Conservation (phyloP, 2,113 vertebrate genomes). For the Ophthalmolycus amberensis region DNA sequence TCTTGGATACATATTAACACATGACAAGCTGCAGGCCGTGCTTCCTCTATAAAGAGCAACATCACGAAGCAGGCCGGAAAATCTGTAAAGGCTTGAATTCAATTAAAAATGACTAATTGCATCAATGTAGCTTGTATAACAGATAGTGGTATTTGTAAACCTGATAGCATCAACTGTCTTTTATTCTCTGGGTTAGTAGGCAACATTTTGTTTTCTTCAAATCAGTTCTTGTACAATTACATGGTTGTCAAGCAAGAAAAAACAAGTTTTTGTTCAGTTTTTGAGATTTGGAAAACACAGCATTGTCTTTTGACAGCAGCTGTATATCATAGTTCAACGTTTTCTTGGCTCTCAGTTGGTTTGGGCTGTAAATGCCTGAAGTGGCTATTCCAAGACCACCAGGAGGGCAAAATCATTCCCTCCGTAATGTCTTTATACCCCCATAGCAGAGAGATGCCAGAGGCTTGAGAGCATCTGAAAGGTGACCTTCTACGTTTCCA, state of each 20-base stretch:
- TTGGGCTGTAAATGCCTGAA: slow-evolving; percentile 34
- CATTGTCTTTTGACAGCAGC: slow-evolving; percentile 40
- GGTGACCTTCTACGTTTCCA: slow-evolving; percentile 23
- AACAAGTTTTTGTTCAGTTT: slow-evolving; percentile 14
- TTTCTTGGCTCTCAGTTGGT: slow-evolving; percentile 20
- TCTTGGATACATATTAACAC: slow-evolving; percentile 71
- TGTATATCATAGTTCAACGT: slow-evolving; percentile 32
- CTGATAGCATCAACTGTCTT: not conserved
- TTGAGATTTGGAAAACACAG: slow-evolving; percentile 17
- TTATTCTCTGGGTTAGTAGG: not conserved
- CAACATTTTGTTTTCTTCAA: slow-evolving; percentile 1
- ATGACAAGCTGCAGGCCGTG: slow-evolving; percentile 56
- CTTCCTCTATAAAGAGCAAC: slow-evolving; percentile 50
- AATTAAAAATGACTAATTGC: slow-evolving; percentile 9
- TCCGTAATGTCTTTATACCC: not conserved
- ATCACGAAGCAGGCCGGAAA: slow-evolving; percentile 24
- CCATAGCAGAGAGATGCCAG: slow-evolving; percentile 5
- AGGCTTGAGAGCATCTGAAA: slow-evolving; percentile 5
- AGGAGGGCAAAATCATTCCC: slow-evolving; percentile 19
- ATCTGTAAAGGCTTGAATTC: slow-evolving; percentile 11
- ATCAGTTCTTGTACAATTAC: slow-evolving; percentile 26
- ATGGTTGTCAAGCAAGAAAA: not conserved
- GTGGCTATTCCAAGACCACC: slow-evolving; percentile 13
- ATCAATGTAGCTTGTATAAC: not conserved
- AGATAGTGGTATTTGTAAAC: slow-evolving; percentile 16